Percentiles rank a stretch among this genome's conserved stretches.
phyloP scores from a whole-genome alignment of 1,140 invertebrate genomes.

The Limonius californicus region DNA sequence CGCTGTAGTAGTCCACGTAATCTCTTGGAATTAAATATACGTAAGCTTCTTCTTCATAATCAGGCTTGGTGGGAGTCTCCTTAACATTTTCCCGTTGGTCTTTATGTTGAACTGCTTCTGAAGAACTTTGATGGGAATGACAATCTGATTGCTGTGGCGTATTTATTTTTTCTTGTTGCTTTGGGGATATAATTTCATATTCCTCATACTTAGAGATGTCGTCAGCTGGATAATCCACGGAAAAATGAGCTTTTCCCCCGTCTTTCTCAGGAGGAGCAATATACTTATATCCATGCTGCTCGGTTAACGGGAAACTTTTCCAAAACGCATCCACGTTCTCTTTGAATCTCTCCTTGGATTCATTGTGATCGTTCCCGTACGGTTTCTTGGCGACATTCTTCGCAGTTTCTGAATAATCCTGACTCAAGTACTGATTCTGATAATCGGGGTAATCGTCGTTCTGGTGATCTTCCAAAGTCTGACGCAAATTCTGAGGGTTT shows the following conservation, averaged over 20 bases:
- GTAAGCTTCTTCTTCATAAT: neutral
- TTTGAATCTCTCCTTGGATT: neutral
- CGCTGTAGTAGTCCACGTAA: neutral
- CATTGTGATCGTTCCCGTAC: neutral
- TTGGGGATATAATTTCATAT: neutral
- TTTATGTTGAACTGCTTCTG: too few species aligned
- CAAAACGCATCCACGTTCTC: neutral
- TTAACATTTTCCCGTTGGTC: neutral
- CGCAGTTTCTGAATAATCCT: neutral
- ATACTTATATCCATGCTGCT: constrained; percentile 1
- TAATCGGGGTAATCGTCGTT: neutral
- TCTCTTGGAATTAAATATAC: neutral
- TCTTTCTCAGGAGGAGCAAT: neutral
- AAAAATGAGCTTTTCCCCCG: neutral
- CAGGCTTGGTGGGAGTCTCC: neutral
- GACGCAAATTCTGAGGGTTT: neutral
- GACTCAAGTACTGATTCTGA: neutral
- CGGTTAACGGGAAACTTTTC: neutral
- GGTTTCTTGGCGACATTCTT: neutral
- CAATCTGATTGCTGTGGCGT: neutral
- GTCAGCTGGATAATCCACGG: neutral
- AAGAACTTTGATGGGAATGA: too few species aligned
- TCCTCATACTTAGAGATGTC: neutral
- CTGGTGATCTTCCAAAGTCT: neutral
- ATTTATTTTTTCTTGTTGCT: neutral